Evolutionary conservation across 2,888 invertebrate species (phyloP), one percentile per base, ranked within the genome.

Genomic region (Eristalinus sepulchralis): DNA sequence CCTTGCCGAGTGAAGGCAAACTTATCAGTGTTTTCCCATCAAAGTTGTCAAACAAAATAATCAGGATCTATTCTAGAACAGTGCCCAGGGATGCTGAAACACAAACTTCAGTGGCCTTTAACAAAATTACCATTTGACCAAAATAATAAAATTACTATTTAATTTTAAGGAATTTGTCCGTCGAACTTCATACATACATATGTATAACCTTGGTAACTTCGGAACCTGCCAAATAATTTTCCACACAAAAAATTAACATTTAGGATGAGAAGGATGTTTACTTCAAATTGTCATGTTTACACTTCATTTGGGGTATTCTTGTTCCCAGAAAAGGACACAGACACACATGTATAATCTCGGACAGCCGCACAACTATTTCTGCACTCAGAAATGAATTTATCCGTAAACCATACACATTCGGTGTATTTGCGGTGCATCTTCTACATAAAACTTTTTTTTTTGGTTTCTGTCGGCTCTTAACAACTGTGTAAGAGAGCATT

Each of bases 401-500:
- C 47, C 73, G 36, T 57, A 75, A 83, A 68, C 68, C 68, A 59
- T 73, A 73, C 73, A 70, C 59, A 75, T 63, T 64, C 59, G 83
- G 68, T 63, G 68, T 83, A 83, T 79, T 79, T 83, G 79, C 31
- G 73, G 83, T 79, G 47, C 73, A 79, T 68, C 62, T 78, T 63
- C 77, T 63, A 68, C 57, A 68, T 63, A 55, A 80, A 84, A 84
- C 66, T 81, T 80, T 80, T 31, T 81, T 80, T 80, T 31, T 27
- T 8, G 24, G 24, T 77, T 31, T 77, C 81, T 72, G 62, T 68
- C 33, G 76, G 67, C 68, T 77, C 70, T 75, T 71, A 62, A 81
- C 82, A 81, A 81, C 64, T 53, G 34, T 81, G 55, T 67, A 71
- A 62, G 67, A 67, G 60, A 71, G 67, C 66, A 53, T 31, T 71